Evolutionary conservation across 2,113 vertebrate genomes (phyloP).

Genomic region (Planiliza haematocheilus): DNA sequence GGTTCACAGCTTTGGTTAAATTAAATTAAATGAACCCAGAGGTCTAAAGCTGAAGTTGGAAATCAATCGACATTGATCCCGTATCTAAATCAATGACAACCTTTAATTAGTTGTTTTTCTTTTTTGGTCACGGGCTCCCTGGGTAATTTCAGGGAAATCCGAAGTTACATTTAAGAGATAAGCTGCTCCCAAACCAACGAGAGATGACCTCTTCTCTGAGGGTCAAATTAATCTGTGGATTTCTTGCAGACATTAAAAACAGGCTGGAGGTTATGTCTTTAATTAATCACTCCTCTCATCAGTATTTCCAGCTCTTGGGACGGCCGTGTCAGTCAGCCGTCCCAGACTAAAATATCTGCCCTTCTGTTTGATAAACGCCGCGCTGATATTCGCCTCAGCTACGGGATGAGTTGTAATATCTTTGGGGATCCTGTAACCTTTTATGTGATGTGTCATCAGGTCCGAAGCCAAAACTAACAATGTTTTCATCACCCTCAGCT

Average conservation of each 20-base stretch:
- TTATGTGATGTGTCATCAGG: too few relatives aligned
- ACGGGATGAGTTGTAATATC: too few relatives aligned
- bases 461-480: too few relatives aligned
- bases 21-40: neutral
- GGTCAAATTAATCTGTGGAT: neutral
- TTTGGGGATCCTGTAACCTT: too few relatives aligned
- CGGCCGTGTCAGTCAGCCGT: too few relatives aligned
- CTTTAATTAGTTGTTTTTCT: constrained; percentile 6
- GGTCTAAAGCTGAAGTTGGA: neutral
- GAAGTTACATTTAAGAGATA: neutral
- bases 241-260: neutral
- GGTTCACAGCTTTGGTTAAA: neutral
- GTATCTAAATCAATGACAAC: neutral
- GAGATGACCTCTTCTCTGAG: neutral
- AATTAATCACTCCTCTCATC: too few relatives aligned
- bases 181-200: constrained; percentile 16
- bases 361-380: too few relatives aligned
- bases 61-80: neutral
- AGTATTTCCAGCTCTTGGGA: too few relatives aligned
- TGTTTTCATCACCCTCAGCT: too few relatives aligned
- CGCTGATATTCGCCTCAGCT: too few relatives aligned
- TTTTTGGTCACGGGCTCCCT: neutral
- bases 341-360: too few relatives aligned
- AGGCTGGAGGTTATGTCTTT: neutral
- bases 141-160: neutral